A percentile compares a stretch with the other conserved stretches of the same genome.
Conservation (phyloP, 2,888 invertebrate genomes). For the Drosophila algonquin region DNA sequence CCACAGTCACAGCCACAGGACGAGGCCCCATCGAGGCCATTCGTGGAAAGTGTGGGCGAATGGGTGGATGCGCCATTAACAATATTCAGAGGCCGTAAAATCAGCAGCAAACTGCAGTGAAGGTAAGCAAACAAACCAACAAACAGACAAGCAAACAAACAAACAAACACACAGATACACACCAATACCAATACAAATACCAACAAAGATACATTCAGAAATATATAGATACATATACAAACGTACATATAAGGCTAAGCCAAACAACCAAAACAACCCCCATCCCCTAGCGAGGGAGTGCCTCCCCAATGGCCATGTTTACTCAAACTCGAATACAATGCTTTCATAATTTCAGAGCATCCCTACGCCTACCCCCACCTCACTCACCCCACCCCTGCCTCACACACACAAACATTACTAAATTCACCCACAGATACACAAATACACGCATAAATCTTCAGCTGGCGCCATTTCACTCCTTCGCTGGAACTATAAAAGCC, state of each 20-base stretch:
- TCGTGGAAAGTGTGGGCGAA: slow-evolving; percentile 5
- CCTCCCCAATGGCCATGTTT: slow-evolving; percentile 53
- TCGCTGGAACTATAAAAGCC: slow-evolving; percentile 57
- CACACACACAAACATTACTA: slow-evolving; percentile 12
- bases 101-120: slow-evolving; percentile 41
- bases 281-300: slow-evolving; percentile 9
- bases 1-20: slow-evolving; percentile 2
- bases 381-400: background rate
- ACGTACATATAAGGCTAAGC: slow-evolving; percentile 29
- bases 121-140: slow-evolving; percentile 53
- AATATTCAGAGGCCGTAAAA: slow-evolving; percentile 50
- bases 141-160: slow-evolving; percentile 3
- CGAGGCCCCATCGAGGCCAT: slow-evolving; percentile 16
- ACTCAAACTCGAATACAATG: slow-evolving; percentile 60
- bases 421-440: slow-evolving; percentile 14
- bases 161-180: slow-evolving; percentile 2
- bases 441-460: slow-evolving; percentile 65
- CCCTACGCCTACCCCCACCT: slow-evolving; percentile 9
- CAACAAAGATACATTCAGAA: slow-evolving; percentile 8
- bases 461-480: slow-evolving; percentile 75
- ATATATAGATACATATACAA: slow-evolving; percentile 8
- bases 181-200: background rate
- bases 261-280: slow-evolving; percentile 56
- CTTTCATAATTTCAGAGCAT: slow-evolving; percentile 66
- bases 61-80: slow-evolving; percentile 61